Base-by-base conservation (phyloP, 2,888 invertebrate genomes). In the Netelia fuscicornis region DNA sequence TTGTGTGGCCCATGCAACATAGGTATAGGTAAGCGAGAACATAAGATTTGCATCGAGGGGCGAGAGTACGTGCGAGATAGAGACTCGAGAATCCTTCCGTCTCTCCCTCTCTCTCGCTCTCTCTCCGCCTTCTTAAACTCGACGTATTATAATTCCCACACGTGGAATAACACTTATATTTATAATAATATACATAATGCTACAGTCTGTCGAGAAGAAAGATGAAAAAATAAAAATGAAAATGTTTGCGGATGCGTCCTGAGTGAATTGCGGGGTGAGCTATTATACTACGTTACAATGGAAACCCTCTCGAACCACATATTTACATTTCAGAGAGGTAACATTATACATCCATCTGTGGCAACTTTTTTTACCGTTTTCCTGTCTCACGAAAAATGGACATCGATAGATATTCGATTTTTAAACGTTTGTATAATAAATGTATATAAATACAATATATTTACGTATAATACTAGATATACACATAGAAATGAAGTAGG, bases 141-240 rank as follows among this genome's bases (percentile, higher is more conserved):
- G 60, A 65, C 42, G 54, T 37, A 44, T 71, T 37, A 37, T 37
- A 65, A 79, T 79, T 83, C 75, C 83, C 79, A 83, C 83, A 79
- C 74, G 68, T 54, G 75, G n/a, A 8, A 54, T 76, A 65, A 25
- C 52, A 37, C 25, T 17, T 37, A 70, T 54, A 10, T 58, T 1
- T 58, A 62, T 13, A 79, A 71, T 79, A 64, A 70, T 54, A 0
- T 58, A 13, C 10, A 52, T 13, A 79, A 71, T 79, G 71, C 52
- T 54, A 71, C 56, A 30, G 30, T 70, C 30, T 8, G 17, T 67
- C 11, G 60, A 60, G 17, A 48, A 5, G 17, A 48, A 5, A 44
- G n/a, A 64, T 37, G 58, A 44, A 68, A 44, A 67, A 9, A 71
- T 13, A 17, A n/a, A 71, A 60, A 60, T 23, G 48, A 77, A 83